These are phyloP conservation scores for Carassius auratus DNA, from an alignment of 2,113 vertebrate species.

Conservation along the genomic window DNA sequence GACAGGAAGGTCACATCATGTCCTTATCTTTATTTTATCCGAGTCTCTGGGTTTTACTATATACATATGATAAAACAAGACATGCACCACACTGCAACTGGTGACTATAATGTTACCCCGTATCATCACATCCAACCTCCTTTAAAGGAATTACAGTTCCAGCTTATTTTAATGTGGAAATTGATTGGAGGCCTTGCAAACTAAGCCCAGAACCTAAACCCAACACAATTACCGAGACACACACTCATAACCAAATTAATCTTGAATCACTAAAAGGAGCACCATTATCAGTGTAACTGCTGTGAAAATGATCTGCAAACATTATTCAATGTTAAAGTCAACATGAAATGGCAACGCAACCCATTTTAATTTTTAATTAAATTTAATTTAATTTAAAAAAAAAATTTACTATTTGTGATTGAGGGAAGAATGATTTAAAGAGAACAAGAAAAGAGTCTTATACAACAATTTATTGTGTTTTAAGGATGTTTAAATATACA, in stretches of 20 bases:
- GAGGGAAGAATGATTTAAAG: too few relatives aligned
- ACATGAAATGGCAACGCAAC: neutral
- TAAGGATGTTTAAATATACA: neutral
- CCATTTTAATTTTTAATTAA: too few relatives aligned
- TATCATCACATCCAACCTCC: neutral
- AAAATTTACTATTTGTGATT: too few relatives aligned
- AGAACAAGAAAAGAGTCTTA: too few relatives aligned
- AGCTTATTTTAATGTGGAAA: neutral
- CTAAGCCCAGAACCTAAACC: neutral
- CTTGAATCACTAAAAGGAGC: neutral
- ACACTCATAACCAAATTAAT: neutral
- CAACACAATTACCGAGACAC: neutral
- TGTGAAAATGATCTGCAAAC: neutral
- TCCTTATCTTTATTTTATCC: neutral
- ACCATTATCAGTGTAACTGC: neutral
- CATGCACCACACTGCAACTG: neutral
- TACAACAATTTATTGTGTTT: too few relatives aligned
- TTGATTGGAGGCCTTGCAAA: neutral
- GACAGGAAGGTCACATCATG: neutral
- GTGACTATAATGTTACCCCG: neutral
- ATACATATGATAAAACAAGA: constrained; percentile 15
- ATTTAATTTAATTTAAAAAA: too few relatives aligned
- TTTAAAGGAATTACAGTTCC: too few relatives aligned
- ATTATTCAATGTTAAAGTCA: neutral
- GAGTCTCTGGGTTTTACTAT: constrained; percentile 13